Evolutionary conservation across 2,113 vertebrate species (phyloP), one percentile per base, ranked within the genome.

Genomic region (Pachycephala philippinensis): DNA sequence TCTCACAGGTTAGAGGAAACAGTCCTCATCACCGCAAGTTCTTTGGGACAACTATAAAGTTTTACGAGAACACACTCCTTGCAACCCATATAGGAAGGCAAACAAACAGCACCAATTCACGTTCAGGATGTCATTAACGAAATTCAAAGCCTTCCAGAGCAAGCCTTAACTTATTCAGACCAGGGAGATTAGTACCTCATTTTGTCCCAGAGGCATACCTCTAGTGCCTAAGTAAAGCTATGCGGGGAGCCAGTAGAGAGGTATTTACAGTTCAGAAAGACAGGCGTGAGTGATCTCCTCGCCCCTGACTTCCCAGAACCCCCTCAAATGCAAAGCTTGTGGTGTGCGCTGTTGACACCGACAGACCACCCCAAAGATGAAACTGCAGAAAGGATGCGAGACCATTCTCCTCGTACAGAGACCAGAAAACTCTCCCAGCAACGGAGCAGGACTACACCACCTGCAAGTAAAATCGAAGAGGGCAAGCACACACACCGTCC

Each of bases 281-380:
- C 15, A 21, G 10, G 47, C 8, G 3, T 0, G n/a, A n/a, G 3
- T 0, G n/a, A n/a, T 28, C 37, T 42, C 42, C 66, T 53, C 8
- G 3, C 13, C 75, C 53, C 82, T 2, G 35, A 56, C 47, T 18
- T 23, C 63, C 70, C 61, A n/a, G 30, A 64, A 7, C 5, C 15
- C 5, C 16, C n/a, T 4, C 33, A 35, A 21, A 39, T 0, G 66
- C n/a, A 56, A 50, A 68, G 37, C n/a, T 49, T 18, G 27, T 24
- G 3, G 22, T 2, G 39, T 2, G 40, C 17, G 53, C 65, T 13
- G 30, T 0, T 3, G 49, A 44, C 64, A n/a, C 44, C 0, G 59
- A 8, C 6, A 60, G 77, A 63, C 47, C 87, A 60, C 65, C 47
- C 52, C 23, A 3, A 21, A 45, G n/a, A 47, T 2, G 49, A 27